Base-by-base conservation (phyloP, 1,140 invertebrate species). In the Melanaphis sacchari region DNA sequence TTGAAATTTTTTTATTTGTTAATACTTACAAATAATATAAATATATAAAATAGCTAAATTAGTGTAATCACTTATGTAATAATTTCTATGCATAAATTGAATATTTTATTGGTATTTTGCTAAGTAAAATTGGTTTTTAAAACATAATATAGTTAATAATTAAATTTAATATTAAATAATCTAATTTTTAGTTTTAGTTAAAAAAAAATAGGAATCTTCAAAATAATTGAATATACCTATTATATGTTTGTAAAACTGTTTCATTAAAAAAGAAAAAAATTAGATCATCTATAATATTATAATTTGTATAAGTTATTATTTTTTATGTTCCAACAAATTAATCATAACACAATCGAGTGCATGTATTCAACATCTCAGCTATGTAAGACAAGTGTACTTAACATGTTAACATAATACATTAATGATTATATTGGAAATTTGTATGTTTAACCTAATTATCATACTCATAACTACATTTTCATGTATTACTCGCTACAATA, bases 141-240 rank as follows among this genome's bases (percentile, higher is more conserved):
- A 89, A 38, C 21, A 89, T 88, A 46, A 40, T 54, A 54, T 52
- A 38, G 22, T 89, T 54, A 15, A 46, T n/a, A 46, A 38, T 54
- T 38, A 11, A 49, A 38, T 89, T 54, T 26, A 26, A 89, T 89
- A 38, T 89, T 24, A 43, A 43, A 52, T 89, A 54, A 89, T 54
- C 9, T 89, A 54, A 54, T 40, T 54, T 46, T 89, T 54, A 89
- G 46, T 89, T 89, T 54, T 52, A 89, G n/a, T 49, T 89, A 36
- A 36, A 41, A 52, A 41, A 52, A 54, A 15, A 31, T 54, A 87
- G 43, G 43, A 49, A 46, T 31, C 5, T 87, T n/a, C 21, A 87
- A n/a, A 84, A 41, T 85, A 43, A 41, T 43, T 43, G 26, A 43
- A 85, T 85, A 85, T n/a, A 18, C 18, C 31, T 85, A 18, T 85